Evolutionary conservation across 2,797 vertebrate species (phyloP).

Genomic region (Bryconaethiops microstoma): DNA sequence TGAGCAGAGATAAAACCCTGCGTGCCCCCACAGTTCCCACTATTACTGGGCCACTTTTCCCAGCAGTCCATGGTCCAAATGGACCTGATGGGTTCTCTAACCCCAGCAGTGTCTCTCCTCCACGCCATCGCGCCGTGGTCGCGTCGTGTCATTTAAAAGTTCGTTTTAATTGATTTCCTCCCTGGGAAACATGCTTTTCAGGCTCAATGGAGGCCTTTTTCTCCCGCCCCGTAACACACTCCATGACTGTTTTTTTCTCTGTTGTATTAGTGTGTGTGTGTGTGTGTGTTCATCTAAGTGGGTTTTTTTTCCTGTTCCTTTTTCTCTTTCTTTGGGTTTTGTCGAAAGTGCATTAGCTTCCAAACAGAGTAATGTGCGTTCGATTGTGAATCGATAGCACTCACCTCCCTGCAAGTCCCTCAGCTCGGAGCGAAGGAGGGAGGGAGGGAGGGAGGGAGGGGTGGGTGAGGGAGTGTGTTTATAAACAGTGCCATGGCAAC

Average conservation of each 20-base stretch:
- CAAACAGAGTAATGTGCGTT: slow-evolving; percentile 71
- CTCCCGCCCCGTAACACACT: slow-evolving; percentile 58
- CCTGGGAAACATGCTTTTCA: slow-evolving; percentile 60
- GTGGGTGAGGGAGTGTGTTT: slow-evolving; percentile 69
- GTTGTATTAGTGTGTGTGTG: background rate
- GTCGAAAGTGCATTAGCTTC: slow-evolving; percentile 79
- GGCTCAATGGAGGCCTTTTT: slow-evolving; percentile 61
- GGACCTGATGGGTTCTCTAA: slow-evolving; percentile 42
- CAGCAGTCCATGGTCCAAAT: slow-evolving; percentile 53
- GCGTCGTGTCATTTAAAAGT: slow-evolving; percentile 57
- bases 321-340: slow-evolving; percentile 64
- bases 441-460: slow-evolving; percentile 41
- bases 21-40: slow-evolving; percentile 35
- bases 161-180: slow-evolving; percentile 66
- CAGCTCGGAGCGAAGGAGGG: slow-evolving; percentile 50
- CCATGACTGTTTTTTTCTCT: slow-evolving; percentile 50
- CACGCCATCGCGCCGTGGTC: slow-evolving; percentile 32
- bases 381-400: slow-evolving; percentile 81
- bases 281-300: slow-evolving; percentile 45
- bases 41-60: slow-evolving; percentile 61
- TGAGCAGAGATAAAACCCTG: slow-evolving; percentile 39
- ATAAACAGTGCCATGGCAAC: slow-evolving; percentile 74
- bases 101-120: slow-evolving; percentile 50
- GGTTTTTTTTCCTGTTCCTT: slow-evolving; percentile 28
- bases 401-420: slow-evolving; percentile 62